Evolutionary conservation across 1,140 invertebrate genomes (phyloP).

Genomic region (Octopus sinensis): DNA sequence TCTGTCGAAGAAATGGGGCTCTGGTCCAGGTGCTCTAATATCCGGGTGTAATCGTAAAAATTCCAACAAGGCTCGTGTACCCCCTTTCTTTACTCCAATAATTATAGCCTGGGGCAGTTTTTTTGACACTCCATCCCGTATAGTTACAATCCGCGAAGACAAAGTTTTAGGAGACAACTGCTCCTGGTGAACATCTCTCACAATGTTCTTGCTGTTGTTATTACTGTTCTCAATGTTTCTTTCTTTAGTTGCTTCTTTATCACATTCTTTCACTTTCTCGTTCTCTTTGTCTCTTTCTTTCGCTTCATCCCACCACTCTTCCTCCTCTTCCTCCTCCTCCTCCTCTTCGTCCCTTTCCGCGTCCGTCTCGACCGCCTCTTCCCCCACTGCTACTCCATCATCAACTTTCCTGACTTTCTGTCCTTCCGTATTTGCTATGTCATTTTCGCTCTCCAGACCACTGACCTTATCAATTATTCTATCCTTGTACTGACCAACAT

Average conservation of each 20-base stretch:
- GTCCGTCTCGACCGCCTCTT: too few species aligned
- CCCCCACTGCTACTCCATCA: too few species aligned
- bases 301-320: too few species aligned
- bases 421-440: too few species aligned
- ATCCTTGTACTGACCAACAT: too few species aligned
- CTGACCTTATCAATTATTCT: too few species aligned
- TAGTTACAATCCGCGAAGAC: neutral
- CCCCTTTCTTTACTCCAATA: constrained; percentile 55
- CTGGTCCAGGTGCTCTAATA: constrained; percentile 36
- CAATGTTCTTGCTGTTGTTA: neutral
- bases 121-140: neutral
- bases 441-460: too few species aligned
- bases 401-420: too few species aligned
- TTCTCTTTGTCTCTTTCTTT: too few species aligned
- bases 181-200: neutral
- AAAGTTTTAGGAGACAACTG: neutral
- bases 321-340: too few species aligned
- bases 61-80: constrained; percentile 55
- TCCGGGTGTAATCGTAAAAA: constrained; percentile 51
- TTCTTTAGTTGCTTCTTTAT: neutral
- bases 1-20: constrained; percentile 53
- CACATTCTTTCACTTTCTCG: too few species aligned
- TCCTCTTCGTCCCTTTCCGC: too few species aligned
- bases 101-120: constrained; percentile 39
- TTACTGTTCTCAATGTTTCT: neutral